A percentile compares a stretch with the other conserved stretches of the same genome.
Evolutionary conservation across 64 coral and sea anemone genomes (phyloP).

Genomic region (Porites lutea): DNA sequence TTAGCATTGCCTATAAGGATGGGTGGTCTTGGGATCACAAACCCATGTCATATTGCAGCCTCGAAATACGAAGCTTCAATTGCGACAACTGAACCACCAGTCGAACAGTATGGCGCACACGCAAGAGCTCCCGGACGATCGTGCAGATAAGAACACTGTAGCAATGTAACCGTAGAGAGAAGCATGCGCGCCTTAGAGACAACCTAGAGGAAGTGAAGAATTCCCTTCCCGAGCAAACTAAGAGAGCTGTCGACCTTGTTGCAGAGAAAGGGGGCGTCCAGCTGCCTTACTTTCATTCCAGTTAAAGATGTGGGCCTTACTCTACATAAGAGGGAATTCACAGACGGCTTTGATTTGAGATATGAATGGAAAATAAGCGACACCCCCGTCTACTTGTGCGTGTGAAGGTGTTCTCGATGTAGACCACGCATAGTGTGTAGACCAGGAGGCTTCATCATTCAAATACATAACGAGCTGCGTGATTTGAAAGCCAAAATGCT

Average conservation of each 20-base stretch:
- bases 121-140: constrained; percentile 41
- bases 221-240: constrained; percentile 4
- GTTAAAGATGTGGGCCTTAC: constrained; percentile 3
- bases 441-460: constrained; percentile 13
- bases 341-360: constrained; percentile 9
- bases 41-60: no score
- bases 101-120: constrained; percentile 17
- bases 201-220: constrained; percentile 38
- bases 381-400: constrained; percentile 32
- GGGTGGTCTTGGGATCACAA: no score
- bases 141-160: constrained; percentile 2
- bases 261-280: not conserved
- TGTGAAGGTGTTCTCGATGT: constrained; percentile 12
- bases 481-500: constrained; percentile 32
- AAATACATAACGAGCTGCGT: constrained; percentile 2
- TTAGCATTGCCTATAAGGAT: no score
- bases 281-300: not conserved
- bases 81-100: not conserved
- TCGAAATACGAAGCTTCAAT: no score
- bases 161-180: constrained; percentile 39
- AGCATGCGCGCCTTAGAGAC: not conserved
- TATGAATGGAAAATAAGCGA: constrained; percentile 11
- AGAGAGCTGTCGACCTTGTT: not conserved
- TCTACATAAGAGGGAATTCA: not conserved
- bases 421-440: constrained; percentile 14